Percentiles rank a stretch among this genome's conserved stretches.
These are phyloP conservation scores for Teleiodes luculella DNA, from an alignment of 2,888 invertebrate genomes.

Conservation along the genomic window DNA sequence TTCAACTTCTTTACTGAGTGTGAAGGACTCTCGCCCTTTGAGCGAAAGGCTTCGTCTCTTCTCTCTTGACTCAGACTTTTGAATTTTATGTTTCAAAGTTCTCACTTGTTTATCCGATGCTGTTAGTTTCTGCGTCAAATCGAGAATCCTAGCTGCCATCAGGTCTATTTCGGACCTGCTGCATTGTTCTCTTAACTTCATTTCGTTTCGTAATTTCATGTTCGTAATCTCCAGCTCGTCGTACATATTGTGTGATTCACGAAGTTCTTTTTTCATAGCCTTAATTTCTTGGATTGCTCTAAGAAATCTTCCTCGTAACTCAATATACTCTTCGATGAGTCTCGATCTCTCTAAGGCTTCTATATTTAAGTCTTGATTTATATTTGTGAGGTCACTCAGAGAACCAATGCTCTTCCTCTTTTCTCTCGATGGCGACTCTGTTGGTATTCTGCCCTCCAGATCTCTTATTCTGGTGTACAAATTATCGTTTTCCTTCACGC, in stretches of 20 bases:
- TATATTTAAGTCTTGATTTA: conserved; percentile 86
- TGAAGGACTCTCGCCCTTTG: conserved; percentile 89
- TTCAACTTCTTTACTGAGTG: conserved; percentile 90
- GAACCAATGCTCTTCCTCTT: conserved; percentile 86
- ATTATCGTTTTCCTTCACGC: conserved; percentile 87
- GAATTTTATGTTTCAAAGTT: conserved; percentile 87
- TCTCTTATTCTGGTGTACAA: conserved; percentile 85
- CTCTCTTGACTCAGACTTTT: conserved; percentile 86
- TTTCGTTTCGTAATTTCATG: conserved; percentile 84
- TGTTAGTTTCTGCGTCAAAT: conserved; percentile 88
- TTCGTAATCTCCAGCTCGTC: conserved; percentile 90
- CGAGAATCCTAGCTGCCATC: conserved; percentile 90
- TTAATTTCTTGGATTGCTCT: conserved; percentile 91
- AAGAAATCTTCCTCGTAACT: conserved; percentile 86
- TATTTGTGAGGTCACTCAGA: conserved; percentile 87
- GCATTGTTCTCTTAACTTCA: conserved; percentile 81
- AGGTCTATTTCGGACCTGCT: conserved; percentile 85
- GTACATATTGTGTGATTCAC: conserved; percentile 87
- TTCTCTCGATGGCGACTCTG: conserved; percentile 75
- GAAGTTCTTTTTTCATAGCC: conserved; percentile 88
- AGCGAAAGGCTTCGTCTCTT: conserved; percentile 89
- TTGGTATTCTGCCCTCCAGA: conserved; percentile 79
- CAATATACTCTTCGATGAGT: conserved; percentile 88
- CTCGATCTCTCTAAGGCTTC: conserved; percentile 86
- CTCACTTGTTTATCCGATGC: conserved; percentile 90